Evolutionary conservation across 2,888 invertebrate species (phyloP), one percentile per base, ranked within the genome.

Genomic region (Acronicta alni): DNA sequence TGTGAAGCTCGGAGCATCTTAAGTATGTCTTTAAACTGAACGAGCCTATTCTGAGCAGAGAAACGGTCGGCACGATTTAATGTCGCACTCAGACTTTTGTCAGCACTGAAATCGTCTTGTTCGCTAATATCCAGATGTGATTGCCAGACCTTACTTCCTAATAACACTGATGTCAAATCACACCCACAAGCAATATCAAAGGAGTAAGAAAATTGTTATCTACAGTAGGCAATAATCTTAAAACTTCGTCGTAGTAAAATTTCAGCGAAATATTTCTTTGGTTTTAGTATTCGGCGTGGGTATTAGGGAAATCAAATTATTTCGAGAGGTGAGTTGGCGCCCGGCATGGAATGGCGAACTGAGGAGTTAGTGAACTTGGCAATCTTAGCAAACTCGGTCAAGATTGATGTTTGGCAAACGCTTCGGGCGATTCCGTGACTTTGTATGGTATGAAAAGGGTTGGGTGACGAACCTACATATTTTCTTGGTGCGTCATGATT

Each of bases 261-360:
- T 70, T 61, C 48, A 26, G 20, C 46, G 47, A 56, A 67, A 77
- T 73, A 75, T 79, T 75, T 75, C 73, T 75, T 72, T 63, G 59
- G 65, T 70, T 75, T 81, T 67, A 69, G 61, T 77, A 83, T 82
- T 80, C 82, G 59, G 66, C 60, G 63, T 55, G 64, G 71, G 77
- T 77, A 77, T 78, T 79, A 75, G 69, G 70, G 66, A 81, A 85
- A 86, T 84, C 79, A 80, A 81, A 84, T 82, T 83, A 79, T 84
- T 80, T 78, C 65, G 73, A 78, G 62, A 71, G 74, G 70, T 72
- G 77, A 83, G 80, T 79, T 79, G 72, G 72, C 56, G 64, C 59
- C 46, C 12, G 45, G 59, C 72, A 59, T 44, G 55, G 67, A 77
- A 74, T 82, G 80, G 79, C 74, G 75, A 75, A 79, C 79, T 78